A percentile compares a stretch with the other conserved stretches of the same genome.
Evolutionary conservation across 2,797 vertebrate species (phyloP).

Genomic region (Trachurus trachurus): DNA sequence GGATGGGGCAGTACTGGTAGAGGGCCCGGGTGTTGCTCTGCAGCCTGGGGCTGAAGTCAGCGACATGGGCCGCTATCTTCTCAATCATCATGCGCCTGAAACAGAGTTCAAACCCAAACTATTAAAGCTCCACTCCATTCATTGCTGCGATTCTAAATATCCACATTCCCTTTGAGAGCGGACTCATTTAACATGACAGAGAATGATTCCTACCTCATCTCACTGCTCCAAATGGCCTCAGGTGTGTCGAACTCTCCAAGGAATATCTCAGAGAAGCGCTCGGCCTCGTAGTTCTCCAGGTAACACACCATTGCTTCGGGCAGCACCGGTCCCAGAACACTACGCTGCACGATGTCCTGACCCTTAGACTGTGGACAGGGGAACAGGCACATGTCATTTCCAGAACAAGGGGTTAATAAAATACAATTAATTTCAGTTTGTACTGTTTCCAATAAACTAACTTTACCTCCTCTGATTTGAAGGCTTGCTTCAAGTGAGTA

Average conservation of each 20-base stretch:
- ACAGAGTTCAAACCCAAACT: neutral
- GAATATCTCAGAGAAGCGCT: constrained; percentile 98
- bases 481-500: constrained; percentile 97
- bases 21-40: constrained; percentile 98
- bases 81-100: constrained; percentile 97
- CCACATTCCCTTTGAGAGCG: neutral
- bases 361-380: constrained; percentile 90
- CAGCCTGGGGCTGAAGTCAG: constrained; percentile 97
- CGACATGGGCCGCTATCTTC: constrained; percentile 97
- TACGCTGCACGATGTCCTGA: constrained; percentile 96
- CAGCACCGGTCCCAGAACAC: constrained; percentile 94
- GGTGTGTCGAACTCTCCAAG: constrained; percentile 99
- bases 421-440: neutral
- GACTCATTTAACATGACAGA: neutral
- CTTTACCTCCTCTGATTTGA: constrained; percentile 97
- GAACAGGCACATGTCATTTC: constrained; percentile 1
- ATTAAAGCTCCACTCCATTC: neutral
- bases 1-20: constrained; percentile 99
- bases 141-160: neutral
- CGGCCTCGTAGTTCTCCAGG: constrained; percentile 97
- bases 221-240: constrained; percentile 99
- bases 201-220: constrained; percentile 91
- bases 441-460: neutral
- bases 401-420: neutral
- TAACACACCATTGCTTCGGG: constrained; percentile 99